A percentile compares a stretch with the other conserved stretches of the same genome.
Conservation (phyloP, 2,888 invertebrate species). For the Eulithis testata region DNA sequence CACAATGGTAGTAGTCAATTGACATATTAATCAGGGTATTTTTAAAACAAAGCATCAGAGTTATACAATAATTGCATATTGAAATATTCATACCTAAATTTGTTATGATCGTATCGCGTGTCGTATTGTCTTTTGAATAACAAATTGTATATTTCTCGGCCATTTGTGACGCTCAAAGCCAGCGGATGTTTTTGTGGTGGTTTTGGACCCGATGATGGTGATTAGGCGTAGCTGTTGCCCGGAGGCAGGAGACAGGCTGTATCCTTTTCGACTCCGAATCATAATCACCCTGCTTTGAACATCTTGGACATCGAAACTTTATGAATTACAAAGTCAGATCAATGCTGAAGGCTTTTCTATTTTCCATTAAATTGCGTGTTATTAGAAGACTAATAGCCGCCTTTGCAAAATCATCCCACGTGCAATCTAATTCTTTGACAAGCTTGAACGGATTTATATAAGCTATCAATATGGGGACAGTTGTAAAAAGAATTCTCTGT, state of each 20-base stretch:
- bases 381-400: not conserved
- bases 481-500: too few species aligned
- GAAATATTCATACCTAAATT: constrained; percentile 20
- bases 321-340: constrained; percentile 22
- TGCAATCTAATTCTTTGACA: too few species aligned
- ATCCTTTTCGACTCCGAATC: constrained; percentile 15
- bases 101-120: constrained; percentile 32
- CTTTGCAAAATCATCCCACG: not conserved
- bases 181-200: constrained; percentile 55
- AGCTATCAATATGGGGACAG: too few species aligned
- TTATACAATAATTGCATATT: constrained; percentile 27
- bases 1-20: constrained; percentile 44
- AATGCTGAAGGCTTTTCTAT: constrained; percentile 1
- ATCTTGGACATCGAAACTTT: constrained; percentile 7
- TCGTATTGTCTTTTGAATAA: constrained; percentile 31
- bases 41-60: constrained; percentile 19
- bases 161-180: constrained; percentile 49
- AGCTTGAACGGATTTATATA: too few species aligned
- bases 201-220: constrained; percentile 54
- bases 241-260: constrained; percentile 50
- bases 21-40: constrained; percentile 31
- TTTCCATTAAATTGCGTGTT: constrained; percentile 6
- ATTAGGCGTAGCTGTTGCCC: constrained; percentile 52
- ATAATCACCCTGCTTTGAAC: constrained; percentile 8
- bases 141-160: constrained; percentile 25